Evolutionary conservation across 2,113 vertebrate species (phyloP), one percentile per base, ranked within the genome.

Genomic region (Daphoenositta chrysoptera): DNA sequence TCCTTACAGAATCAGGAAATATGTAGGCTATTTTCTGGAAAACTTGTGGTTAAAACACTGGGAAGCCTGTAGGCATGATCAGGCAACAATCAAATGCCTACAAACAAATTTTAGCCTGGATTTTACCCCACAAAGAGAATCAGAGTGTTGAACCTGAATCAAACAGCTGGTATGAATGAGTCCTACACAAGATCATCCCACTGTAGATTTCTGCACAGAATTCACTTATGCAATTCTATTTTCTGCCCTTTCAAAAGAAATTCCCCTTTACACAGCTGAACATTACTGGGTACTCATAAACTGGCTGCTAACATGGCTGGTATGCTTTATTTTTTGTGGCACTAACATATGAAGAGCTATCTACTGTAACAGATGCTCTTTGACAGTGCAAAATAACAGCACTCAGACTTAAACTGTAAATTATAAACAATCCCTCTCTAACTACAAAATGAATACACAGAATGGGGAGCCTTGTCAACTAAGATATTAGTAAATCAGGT

Each of bases 381-480:
- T 97, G 97, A 97, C 97, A 95, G 92, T 56, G 44, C n/a, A 88
- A 94, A 97, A 93, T 94, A 97, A 95, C 77, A 90, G 94, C 87
- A 76, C 90, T 95, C 89, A 85, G 79, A 85, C 91, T 96, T 94
- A 86, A 93, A 96, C 76, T 94, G 96, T 96, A 97, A 97, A 97
- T 97, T 96, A 97, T 84, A 94, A 98, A 97, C 94, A 97, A 94
- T 91, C 71, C 68, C 96, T 93, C 93, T 93, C 81, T 96, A 96
- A 96, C 95, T 93, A 93, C 91, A 96, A 97, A 97, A 96, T 90
- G 87, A 97, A 96, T 63, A 85, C 73, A 70, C 82, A 82, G 95
- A 97, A 96, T 80, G 72, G 90, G 93, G 85, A 97, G 83, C 80
- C 96, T 96, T 96, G 96, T 97, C 97, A 96, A 88, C 89, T 48